Evolutionary conservation across 2,888 invertebrate genomes (phyloP), one percentile per base, ranked within the genome.

Genomic region (Pandemis heparana): DNA sequence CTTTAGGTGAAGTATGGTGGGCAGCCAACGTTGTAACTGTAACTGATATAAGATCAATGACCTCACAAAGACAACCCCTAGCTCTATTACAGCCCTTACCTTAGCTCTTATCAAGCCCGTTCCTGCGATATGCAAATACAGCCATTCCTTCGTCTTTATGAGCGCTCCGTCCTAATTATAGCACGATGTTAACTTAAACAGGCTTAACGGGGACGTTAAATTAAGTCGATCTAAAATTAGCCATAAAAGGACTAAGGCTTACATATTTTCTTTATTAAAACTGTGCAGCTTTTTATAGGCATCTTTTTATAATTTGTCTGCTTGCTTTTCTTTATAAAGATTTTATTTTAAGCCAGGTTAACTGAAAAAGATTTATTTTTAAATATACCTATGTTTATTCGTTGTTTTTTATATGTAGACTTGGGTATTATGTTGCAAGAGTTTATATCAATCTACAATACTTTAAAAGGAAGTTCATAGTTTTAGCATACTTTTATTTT

Each of bases 71-170:
- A 23, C 56, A 56, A 56, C 56, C 23, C 56, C 23, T 23, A 56
- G 56, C 5, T 16, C 51, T 4, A 56, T 56, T 56, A 23, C 23
- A 56, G 18, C 9, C 23, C 5, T 16, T 12, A 53, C 51, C 56
- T 23, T 56, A 10, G 5, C 56, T 56, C 23, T 56, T 56, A 56
- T 56, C 56, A 10, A 32, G 12, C n/a, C 48, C 12, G n/a, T 7
- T 32, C 23, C 23, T 53, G 10, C 74, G 83, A 87, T 89, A 89
- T 89, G 88, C 86, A 88, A 88, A 89, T 87, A 83, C 74, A 84
- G 79, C 82, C 80, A 81, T 81, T 82, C 79, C 81, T 81, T 75
- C 80, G 79, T 76, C 76, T 79, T 82, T 80, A 83, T 80, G 82
- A 74, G 78, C 77, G 75, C 81, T 83, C 84, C 80, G 81, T 81